Conservation (phyloP, 1,140 invertebrate genomes). For the Cyclargus thomasi region DNA sequence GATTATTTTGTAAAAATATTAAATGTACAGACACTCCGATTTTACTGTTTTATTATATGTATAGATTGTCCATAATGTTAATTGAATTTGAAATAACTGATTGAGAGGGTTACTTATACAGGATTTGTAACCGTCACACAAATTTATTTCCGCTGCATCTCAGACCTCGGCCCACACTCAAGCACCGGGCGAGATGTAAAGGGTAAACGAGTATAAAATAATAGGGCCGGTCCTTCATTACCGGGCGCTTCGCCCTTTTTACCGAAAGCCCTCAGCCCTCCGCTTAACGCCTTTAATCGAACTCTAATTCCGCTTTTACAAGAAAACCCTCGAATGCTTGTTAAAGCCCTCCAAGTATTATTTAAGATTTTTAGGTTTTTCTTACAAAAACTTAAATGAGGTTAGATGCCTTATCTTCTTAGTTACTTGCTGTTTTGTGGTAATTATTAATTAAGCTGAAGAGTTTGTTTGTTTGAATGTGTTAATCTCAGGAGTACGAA, state of each 20-base stretch:
- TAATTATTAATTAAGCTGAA: too few relatives aligned
- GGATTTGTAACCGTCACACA: too few relatives aligned
- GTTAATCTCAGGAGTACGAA: too few relatives aligned
- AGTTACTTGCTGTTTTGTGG: too few relatives aligned
- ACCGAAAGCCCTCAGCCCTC: constrained; percentile 15
- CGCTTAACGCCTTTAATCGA: constrained; percentile 13
- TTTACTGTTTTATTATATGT: too few relatives aligned
- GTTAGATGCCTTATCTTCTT: too few relatives aligned
- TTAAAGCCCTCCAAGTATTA: not conserved
- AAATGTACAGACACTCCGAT: too few relatives aligned
- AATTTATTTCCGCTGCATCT: not conserved
- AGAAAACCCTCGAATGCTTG: not conserved
- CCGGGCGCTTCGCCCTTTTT: constrained; percentile 24
- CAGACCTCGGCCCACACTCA: not conserved
- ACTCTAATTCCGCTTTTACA: constrained; percentile 3
- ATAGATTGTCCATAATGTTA: too few relatives aligned
- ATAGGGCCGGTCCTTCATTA: constrained; percentile 28
- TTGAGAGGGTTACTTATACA: too few relatives aligned
- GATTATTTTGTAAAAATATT: too few relatives aligned
- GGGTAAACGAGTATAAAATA: constrained; percentile 29
- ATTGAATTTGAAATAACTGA: too few relatives aligned
- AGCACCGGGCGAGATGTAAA: constrained; percentile 18
- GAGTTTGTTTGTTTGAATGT: too few relatives aligned
- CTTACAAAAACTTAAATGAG: not conserved
- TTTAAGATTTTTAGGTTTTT: not conserved